phyloP scores from a whole-genome alignment of 2,113 vertebrate genomes.

The Mola mola region DNA sequence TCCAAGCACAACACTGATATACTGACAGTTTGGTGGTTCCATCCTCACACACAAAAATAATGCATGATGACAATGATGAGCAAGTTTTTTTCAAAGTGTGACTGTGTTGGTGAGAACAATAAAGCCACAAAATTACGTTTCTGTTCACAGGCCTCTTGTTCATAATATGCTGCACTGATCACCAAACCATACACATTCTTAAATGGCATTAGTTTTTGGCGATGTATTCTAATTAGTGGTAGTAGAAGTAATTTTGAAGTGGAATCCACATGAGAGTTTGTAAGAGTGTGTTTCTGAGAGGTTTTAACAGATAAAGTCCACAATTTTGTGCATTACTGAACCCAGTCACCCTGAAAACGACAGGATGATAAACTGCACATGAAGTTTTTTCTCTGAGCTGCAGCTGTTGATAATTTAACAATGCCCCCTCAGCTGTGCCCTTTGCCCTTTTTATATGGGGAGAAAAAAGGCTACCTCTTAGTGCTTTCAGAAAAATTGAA shows the following conservation, averaged over 20 bases:
- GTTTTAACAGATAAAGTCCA: no score
- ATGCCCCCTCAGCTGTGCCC: conserved; percentile 56
- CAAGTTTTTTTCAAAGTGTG: neutral
- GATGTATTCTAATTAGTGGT: no score
- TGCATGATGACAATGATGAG: no score
- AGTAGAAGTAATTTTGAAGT: no score
- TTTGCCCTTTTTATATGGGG: conserved; percentile 38
- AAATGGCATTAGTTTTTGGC: no score
- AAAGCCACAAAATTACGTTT: no score
- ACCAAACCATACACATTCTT: no score
- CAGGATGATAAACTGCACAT: conserved; percentile 45
- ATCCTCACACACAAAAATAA: neutral
- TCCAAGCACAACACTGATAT: no score
- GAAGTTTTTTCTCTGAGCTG: conserved; percentile 43
- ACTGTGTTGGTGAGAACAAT: neutral
- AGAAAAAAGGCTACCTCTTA: conserved; percentile 3
- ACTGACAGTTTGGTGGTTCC: neutral
- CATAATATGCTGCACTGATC: no score
- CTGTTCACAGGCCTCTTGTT: no score
- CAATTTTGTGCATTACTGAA: conserved; percentile 35
- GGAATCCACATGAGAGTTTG: no score
- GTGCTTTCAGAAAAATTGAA: neutral
- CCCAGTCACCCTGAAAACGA: conserved; percentile 42
- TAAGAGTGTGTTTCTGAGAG: no score
- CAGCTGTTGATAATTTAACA: conserved; percentile 64